phyloP scores from a whole-genome alignment of 2,888 invertebrate species.

The Formica aserva region DNA sequence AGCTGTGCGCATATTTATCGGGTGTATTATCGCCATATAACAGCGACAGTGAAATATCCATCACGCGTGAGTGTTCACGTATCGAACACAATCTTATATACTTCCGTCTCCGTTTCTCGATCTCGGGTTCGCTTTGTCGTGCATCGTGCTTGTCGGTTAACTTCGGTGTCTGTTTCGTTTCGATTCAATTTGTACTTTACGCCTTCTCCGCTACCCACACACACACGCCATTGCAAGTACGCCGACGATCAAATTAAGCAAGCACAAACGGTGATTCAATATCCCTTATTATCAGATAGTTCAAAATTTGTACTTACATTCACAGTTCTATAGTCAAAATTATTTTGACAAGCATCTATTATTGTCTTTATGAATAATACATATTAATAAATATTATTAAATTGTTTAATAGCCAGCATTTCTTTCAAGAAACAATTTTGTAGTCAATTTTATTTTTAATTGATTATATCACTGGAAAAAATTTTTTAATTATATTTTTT shows the following conservation, averaged over 20 bases:
- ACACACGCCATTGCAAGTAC: conserved; percentile 27
- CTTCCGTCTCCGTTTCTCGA: conserved; percentile 19
- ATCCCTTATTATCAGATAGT: conserved; percentile 3
- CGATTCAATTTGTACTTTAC: conserved; percentile 53
- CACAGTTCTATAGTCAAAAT: not conserved
- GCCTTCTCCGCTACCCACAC: conserved; percentile 33
- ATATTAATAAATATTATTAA: not conserved
- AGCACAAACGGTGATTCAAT: conserved; percentile 36
- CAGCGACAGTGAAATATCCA: conserved; percentile 51
- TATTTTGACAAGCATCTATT: not conserved
- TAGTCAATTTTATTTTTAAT: not conserved
- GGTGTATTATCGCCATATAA: conserved; percentile 34
- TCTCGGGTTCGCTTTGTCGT: conserved; percentile 30
- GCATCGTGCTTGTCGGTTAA: conserved; percentile 33
- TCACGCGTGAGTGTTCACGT: conserved; percentile 46
- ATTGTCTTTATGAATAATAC: not conserved
- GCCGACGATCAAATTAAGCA: conserved; percentile 32
- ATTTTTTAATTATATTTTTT: not conserved
- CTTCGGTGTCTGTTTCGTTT: conserved; percentile 60
- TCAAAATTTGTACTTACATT: conserved; percentile 22
- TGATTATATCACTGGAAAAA: not conserved
- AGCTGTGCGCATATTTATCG: conserved; percentile 52
- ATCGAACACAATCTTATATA: conserved; percentile 43
- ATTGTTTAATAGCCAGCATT: not conserved
- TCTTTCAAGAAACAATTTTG: not conserved